These are phyloP conservation scores for Pristiophorus japonicus DNA, from an alignment of 2,113 vertebrate species.

Conservation along the genomic window DNA sequence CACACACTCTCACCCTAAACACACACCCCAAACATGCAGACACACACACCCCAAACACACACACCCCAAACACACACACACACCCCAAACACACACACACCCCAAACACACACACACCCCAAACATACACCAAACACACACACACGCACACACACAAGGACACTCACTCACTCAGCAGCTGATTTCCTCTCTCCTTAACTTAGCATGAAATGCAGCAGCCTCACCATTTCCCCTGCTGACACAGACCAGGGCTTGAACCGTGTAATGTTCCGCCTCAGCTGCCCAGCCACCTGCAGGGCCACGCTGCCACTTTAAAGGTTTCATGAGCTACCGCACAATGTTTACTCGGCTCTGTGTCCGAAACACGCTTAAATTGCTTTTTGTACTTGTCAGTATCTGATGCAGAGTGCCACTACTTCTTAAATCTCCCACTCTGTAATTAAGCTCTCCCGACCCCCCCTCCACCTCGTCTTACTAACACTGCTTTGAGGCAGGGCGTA, in stretches of 20 bases:
- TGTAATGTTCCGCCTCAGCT: background rate
- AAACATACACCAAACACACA: too few relatives aligned
- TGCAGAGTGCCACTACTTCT: background rate
- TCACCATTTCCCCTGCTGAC: background rate
- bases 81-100: background rate
- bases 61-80: background rate
- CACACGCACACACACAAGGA: too few relatives aligned
- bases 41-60: too few relatives aligned
- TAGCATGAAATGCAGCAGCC: background rate
- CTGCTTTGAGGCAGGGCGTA: background rate
- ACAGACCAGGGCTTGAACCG: background rate
- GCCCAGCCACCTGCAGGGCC: background rate
- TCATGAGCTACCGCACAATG: background rate
- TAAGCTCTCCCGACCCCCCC: background rate
- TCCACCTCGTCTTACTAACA: background rate
- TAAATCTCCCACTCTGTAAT: background rate
- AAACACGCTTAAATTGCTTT: background rate
- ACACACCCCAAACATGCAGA: too few relatives aligned
- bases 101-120: too few relatives aligned
- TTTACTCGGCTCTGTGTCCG: background rate
- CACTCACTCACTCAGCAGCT: background rate
- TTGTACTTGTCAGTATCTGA: background rate
- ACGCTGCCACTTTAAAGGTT: background rate
- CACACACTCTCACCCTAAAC: too few relatives aligned
- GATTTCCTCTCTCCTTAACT: background rate